Evolutionary conservation across 2,888 invertebrate species (phyloP), one percentile per base, ranked within the genome.

Genomic region (Polymixis lichenea): DNA sequence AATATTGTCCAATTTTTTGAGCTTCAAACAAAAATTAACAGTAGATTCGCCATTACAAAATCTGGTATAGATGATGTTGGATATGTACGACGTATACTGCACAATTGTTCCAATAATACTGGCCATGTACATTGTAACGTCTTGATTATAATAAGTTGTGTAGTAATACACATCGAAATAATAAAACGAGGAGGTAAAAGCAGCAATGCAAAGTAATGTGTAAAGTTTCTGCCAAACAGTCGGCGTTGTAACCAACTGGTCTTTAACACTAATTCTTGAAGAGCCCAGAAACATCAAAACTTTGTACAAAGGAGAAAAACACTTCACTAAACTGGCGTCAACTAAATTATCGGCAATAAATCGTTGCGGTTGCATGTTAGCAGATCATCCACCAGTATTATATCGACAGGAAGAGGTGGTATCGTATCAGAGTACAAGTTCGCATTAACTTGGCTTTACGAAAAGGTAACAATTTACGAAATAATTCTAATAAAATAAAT

Each of bases 1-100:
- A 43, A 85, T 71, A 62, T 80, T 75, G 75, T 92, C 89, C 17
- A 92, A 77, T 82, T 87, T 90, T 79, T 92, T 89, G 3, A 80
- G 79, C 43, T 46, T 80, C n/a, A 32, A 25, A 25, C 22, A 80
- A 43, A 80, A 65, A 11, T 66, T 51, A 6, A 80, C 55, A 46
- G 43, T 55, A 6, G 60, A 61, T 25, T 70, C 60, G 22, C 22
- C 13, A 88, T 83, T 82, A 38, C 72, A 83, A 75, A 89, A 90
- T 78, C 86, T 87, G 8, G 84, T 80, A 53, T 88, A 68, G 1
- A 89, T 69, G 11, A 88, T 75, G 65, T 85, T 87, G 2, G 74
- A 22, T 25, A 90, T 32, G 70, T 85, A 91, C 1, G 86, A 85
- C 7, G 84, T 4, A 64, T 85, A 87, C 67, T 87, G 86, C 6